These are phyloP conservation scores for Azorinus chamasolen DNA, from an alignment of 2,888 invertebrate genomes.

Conservation along the genomic window DNA sequence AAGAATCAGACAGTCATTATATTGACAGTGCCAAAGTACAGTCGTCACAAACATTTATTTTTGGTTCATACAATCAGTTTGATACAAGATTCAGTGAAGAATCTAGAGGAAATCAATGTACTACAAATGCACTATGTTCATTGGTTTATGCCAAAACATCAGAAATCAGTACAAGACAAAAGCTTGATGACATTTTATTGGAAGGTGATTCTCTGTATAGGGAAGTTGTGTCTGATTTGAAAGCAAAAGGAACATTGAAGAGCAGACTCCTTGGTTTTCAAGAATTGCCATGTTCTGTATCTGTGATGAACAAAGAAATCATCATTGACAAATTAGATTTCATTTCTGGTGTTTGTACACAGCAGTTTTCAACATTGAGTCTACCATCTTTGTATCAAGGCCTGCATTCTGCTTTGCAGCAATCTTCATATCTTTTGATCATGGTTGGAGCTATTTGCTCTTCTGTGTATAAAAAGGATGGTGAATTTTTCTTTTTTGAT, in stretches of 20 bases:
- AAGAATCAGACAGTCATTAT: too few relatives aligned
- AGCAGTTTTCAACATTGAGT: too few relatives aligned
- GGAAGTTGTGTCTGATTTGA: background rate
- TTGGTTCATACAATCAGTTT: conserved; percentile 8
- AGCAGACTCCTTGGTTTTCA: conserved; percentile 6
- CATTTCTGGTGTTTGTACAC: conserved; percentile 2
- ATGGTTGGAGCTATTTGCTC: too few relatives aligned
- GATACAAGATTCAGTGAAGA: background rate
- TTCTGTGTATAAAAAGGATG: too few relatives aligned
- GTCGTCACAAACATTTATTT: conserved; percentile 5
- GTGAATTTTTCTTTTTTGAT: too few relatives aligned
- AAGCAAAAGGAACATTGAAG: background rate
- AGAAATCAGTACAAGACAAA: background rate
- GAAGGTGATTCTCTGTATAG: conserved; percentile 3
- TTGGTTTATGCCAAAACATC: background rate
- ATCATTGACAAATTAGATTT: conserved; percentile 1
- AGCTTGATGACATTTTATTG: conserved; percentile 3
- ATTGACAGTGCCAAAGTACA: too few relatives aligned
- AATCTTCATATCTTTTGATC: too few relatives aligned
- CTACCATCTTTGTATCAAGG: too few relatives aligned
- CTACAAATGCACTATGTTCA: conserved; percentile 5
- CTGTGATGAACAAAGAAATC: background rate
- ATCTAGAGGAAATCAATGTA: conserved; percentile 3
- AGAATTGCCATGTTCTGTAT: background rate
- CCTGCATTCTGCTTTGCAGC: too few relatives aligned